phyloP scores from a whole-genome alignment of 2,113 vertebrate species.

The Hiodon alosoides region DNA sequence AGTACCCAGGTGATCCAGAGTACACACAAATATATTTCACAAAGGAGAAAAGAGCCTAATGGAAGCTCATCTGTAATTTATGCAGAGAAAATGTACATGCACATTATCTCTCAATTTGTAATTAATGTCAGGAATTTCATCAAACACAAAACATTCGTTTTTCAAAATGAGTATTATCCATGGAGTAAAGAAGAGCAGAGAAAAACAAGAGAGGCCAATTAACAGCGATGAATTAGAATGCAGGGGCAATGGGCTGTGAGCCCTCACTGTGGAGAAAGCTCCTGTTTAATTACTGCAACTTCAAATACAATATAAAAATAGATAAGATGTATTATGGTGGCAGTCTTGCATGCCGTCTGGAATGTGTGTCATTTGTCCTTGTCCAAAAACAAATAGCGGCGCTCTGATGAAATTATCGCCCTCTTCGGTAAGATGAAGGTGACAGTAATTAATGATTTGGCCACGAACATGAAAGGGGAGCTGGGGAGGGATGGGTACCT shows the following conservation, averaged over 20 bases:
- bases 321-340: conserved; percentile 84
- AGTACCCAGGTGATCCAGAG: too few species aligned
- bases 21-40: conserved; percentile 28
- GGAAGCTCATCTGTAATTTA: conserved; percentile 38
- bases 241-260: conserved; percentile 85
- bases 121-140: conserved; percentile 59
- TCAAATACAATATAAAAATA: conserved; percentile 80
- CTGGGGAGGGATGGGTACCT: neutral
- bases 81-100: conserved; percentile 33
- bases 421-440: conserved; percentile 52
- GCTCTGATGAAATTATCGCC: conserved; percentile 72
- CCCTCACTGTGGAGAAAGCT: conserved; percentile 65
- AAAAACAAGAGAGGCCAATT: conserved; percentile 70
- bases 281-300: conserved; percentile 79
- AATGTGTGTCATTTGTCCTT: conserved; percentile 85
- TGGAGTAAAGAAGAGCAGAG: conserved; percentile 28
- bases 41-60: conserved; percentile 42
- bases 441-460: conserved; percentile 51
- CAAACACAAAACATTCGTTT: conserved; percentile 55
- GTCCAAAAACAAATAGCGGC: conserved; percentile 71
- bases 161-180: conserved; percentile 55
- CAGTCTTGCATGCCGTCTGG: conserved; percentile 77
- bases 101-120: conserved; percentile 53
- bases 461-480: conserved; percentile 26
- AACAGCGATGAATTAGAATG: conserved; percentile 79